These are phyloP conservation scores for Brevimyrus niger DNA, from an alignment of 2,113 vertebrate species.

Conservation along the genomic window DNA sequence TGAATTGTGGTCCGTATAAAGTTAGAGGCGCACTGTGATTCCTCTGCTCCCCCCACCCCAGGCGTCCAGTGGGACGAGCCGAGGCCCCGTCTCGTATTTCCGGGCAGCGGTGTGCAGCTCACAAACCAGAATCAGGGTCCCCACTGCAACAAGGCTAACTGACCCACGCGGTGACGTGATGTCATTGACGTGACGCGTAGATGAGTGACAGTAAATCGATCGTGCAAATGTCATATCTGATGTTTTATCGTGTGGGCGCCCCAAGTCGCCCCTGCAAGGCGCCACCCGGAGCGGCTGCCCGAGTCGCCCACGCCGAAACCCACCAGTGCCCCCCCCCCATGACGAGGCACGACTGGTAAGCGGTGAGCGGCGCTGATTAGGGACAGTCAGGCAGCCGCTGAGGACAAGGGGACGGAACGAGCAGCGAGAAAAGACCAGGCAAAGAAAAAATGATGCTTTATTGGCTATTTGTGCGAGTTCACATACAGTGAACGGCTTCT, in stretches of 20 bases:
- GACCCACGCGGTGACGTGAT: not conserved
- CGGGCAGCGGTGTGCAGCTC: not conserved
- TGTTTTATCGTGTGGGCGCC: not conserved
- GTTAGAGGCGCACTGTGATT: not conserved
- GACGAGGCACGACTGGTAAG: not conserved
- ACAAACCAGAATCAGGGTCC: not conserved
- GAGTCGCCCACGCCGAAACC: not conserved
- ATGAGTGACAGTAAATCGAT: not conserved
- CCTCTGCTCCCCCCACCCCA: not conserved
- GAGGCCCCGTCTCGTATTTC: not conserved
- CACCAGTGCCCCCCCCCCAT: not conserved
- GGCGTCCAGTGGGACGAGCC: not conserved
- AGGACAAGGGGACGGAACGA: not conserved
- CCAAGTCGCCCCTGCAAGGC: not conserved
- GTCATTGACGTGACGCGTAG: not conserved
- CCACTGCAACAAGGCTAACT: not conserved
- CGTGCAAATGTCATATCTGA: not conserved
- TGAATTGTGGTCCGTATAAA: not conserved
- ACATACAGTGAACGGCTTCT: no score
- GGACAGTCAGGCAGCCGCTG: not conserved
- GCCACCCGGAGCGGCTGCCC: no score
- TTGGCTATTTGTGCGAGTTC: no score
- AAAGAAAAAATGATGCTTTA: no score
- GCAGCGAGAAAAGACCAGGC: not conserved
- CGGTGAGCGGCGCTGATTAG: no score